Base-by-base conservation (phyloP, 1,140 invertebrate species). In the Spodoptera frugiperda region DNA sequence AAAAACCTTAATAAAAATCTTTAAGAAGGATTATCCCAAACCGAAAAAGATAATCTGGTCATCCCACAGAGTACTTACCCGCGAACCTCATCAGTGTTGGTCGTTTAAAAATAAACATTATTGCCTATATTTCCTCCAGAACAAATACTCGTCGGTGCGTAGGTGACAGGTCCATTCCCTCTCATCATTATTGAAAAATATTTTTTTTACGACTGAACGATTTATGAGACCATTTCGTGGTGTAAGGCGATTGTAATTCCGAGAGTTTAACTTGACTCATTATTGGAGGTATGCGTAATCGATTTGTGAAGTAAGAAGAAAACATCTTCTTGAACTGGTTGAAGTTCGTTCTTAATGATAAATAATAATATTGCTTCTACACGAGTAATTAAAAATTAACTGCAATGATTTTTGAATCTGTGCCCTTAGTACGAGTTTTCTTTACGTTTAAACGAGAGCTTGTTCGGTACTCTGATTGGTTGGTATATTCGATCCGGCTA, bases 91-190 rank as follows among this genome's bases (percentile, higher is more conserved):
- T 53, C 49, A 70, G 61, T 17, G 49, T 17, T 30, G 49, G 14
- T 30, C 65, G 65, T 70, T 67, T 70, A 70, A 53, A 67, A 70
- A 70, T 39, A 70, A 53, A 70, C 25, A 70, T 70, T 70, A 70
- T 70, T 70, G 49, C 21, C 65, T 70, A 70, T 70, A 70, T 70
- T 53, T 70, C 21, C 65, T 70, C 53, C 65, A 53, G 65, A 70
- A 70, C 49, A 70, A 70, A 53, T 53, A 70, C 65, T 53, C 15
- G 2, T 10, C 12, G 17, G 65, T 70, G 46, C 33, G 65, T 4
- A 53, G 0, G 21, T 53, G 65, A 70, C 65, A 70, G 65, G 65
- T 53, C 53, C 49, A 70, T 53, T 70, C 53, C 17, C 8, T 17
- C 44, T 21, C 17, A n/a, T 17, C 44, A 65, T 65, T 65, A 65